Percentiles rank a stretch among this genome's conserved stretches.
Evolutionary conservation across 2,888 invertebrate genomes (phyloP).

Genomic region (Boloria selene): DNA sequence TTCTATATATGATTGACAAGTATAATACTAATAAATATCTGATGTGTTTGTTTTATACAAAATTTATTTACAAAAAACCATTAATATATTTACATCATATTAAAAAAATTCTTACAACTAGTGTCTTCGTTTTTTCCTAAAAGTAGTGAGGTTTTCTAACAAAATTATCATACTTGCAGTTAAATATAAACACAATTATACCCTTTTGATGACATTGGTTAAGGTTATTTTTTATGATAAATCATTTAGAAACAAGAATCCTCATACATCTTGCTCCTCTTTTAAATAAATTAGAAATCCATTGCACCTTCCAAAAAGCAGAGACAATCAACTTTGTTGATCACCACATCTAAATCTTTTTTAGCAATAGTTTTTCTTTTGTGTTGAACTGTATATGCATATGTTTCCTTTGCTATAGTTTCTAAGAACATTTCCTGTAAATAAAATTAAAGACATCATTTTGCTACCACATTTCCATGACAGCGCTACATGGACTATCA

Average conservation of each 20-base stretch:
- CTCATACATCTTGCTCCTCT: background rate
- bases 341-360: slow-evolving; percentile 90
- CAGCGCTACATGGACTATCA: too few species aligned
- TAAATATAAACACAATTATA: too few species aligned
- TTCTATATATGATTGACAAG: background rate
- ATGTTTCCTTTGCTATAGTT: slow-evolving; percentile 90
- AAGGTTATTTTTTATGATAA: too few species aligned
- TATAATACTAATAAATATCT: background rate
- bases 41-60: background rate
- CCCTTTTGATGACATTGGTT: too few species aligned
- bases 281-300: slow-evolving; percentile 70
- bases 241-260: too few species aligned
- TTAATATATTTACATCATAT: background rate
- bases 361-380: slow-evolving; percentile 93
- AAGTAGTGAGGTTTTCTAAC: too few species aligned
- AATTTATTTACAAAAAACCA: slow-evolving; percentile 20
- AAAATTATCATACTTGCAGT: too few species aligned
- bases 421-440: slow-evolving; percentile 92
- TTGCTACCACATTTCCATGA: too few species aligned
- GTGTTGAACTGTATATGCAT: slow-evolving; percentile 85
- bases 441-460: too few species aligned
- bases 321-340: slow-evolving; percentile 89
- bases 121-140: too few species aligned
- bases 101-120: too few species aligned
- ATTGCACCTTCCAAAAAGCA: slow-evolving; percentile 93